Conservation (phyloP, 2,888 invertebrate species). For the Psylliodes chrysocephalus region DNA sequence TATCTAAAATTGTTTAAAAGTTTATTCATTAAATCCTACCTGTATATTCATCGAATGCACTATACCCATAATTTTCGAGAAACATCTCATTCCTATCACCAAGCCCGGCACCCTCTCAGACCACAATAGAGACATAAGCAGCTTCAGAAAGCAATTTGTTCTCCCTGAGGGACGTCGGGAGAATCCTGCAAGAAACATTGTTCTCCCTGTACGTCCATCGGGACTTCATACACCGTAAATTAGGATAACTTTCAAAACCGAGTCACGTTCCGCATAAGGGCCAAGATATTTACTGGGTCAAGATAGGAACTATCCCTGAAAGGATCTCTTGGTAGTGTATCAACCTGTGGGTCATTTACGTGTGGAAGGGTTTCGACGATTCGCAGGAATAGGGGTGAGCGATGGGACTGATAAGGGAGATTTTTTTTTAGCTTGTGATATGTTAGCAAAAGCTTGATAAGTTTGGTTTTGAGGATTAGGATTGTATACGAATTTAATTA, state of each 20-base stretch:
- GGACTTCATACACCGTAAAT: constrained; percentile 55
- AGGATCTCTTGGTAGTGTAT: constrained; percentile 36
- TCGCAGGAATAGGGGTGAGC: not conserved
- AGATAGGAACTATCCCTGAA: constrained; percentile 54
- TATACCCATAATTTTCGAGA: not conserved
- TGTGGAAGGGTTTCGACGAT: not conserved
- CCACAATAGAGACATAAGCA: constrained; percentile 3
- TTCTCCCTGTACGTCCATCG: constrained; percentile 11
- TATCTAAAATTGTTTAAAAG: no score
- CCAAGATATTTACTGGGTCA: constrained; percentile 55
- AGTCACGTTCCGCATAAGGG: constrained; percentile 56
- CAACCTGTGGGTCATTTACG: constrained; percentile 43
- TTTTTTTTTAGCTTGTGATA: not conserved
- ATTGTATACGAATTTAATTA: no score
- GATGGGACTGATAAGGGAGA: not conserved
- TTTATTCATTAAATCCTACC: no score
- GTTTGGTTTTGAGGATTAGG: no score
- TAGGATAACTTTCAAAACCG: constrained; percentile 54
- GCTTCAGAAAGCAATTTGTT: constrained; percentile 10
- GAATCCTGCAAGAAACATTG: constrained; percentile 10
- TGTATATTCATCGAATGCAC: no score
- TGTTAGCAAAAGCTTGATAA: no score
- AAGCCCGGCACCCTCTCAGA: not conserved
- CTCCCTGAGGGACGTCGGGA: not conserved
- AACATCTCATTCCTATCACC: constrained; percentile 1